phyloP scores from a whole-genome alignment of 2,797 vertebrate genomes.

The Ctenosaura bakeri region DNA sequence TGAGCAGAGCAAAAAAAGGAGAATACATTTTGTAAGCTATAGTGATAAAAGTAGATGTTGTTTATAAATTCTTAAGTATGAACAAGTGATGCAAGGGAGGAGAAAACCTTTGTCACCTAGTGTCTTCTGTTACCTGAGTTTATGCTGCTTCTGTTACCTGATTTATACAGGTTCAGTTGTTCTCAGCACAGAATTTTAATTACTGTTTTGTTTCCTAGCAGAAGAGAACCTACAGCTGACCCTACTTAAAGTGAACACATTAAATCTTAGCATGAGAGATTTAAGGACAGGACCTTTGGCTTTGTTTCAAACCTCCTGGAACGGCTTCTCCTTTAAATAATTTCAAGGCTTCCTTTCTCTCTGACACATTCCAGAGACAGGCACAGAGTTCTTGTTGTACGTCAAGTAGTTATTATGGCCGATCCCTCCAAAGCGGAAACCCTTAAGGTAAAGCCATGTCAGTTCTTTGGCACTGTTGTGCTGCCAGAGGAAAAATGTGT shows the following conservation, averaged over 20 bases:
- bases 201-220: not conserved
- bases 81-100: not conserved
- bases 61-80: not conserved
- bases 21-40: not conserved
- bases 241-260: not conserved
- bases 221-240: not conserved
- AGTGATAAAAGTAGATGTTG: not conserved
- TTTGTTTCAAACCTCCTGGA: not conserved
- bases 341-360: conserved; percentile 9
- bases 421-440: conserved; percentile 41
- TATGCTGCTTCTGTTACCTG: not conserved
- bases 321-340: not conserved
- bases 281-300: conserved; percentile 1
- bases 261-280: conserved; percentile 20
- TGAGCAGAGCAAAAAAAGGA: not conserved
- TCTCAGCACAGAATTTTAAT: not conserved
- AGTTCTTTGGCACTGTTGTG: conserved; percentile 44
- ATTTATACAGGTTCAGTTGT: not conserved
- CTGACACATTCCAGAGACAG: not conserved
- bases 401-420: conserved; percentile 25
- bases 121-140: too few species aligned
- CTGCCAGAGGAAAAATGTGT: conserved; percentile 7
- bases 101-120: not conserved
- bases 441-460: conserved; percentile 43
- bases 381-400: conserved; percentile 14